phyloP scores from a whole-genome alignment of 2,888 invertebrate genomes.

The Andrena marginata region DNA sequence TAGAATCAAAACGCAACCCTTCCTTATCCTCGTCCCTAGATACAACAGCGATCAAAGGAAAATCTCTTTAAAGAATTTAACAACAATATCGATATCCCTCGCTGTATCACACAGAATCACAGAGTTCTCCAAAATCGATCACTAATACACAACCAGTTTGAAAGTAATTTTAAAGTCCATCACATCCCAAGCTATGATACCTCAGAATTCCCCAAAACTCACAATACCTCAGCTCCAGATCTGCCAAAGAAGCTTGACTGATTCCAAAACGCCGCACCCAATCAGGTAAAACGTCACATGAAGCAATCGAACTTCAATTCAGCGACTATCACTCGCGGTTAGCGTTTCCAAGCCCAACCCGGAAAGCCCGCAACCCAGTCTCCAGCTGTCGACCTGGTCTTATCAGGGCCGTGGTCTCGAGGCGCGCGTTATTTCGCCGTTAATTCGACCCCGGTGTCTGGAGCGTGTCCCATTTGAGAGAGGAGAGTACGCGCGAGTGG shows the following conservation, averaged over 20 bases:
- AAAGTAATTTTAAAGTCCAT: no score
- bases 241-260: no score
- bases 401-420: constrained; percentile 9
- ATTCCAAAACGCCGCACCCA: background rate
- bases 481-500: constrained; percentile 63
- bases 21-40: no score
- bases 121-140: no score
- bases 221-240: background rate
- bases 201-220: background rate
- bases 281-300: background rate
- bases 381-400: background rate
- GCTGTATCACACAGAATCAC: no score
- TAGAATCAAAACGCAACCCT: no score
- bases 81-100: no score
- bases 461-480: constrained; percentile 58
- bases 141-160: no score
- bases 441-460: constrained; percentile 40
- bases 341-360: background rate
- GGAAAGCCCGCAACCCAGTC: background rate
- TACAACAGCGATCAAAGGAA: no score
- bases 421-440: constrained; percentile 23
- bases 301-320: background rate
- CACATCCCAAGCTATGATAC: no score
- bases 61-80: no score
- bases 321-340: background rate